Percentiles rank a stretch among this genome's conserved stretches.
Conservation (phyloP, 2,888 invertebrate genomes). For the Criorhina ranunculi region DNA sequence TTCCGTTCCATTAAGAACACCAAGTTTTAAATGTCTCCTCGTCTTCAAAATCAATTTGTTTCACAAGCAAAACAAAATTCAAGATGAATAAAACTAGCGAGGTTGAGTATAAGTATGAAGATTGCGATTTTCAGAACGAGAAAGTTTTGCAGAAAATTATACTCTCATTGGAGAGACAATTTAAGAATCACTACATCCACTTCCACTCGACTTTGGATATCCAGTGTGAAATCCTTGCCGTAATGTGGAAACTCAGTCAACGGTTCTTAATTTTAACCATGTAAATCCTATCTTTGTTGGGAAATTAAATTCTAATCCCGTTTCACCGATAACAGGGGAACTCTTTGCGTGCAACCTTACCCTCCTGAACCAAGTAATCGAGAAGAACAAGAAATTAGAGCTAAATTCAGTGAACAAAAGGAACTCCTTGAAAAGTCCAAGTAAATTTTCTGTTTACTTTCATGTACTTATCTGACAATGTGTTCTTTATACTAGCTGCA, state of each 20-base stretch:
- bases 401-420: constrained; percentile 25
- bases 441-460: constrained; percentile 17
- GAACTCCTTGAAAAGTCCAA: constrained; percentile 2
- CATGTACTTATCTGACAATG: neutral
- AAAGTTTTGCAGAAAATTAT: constrained; percentile 15
- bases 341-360: constrained; percentile 43
- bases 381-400: constrained; percentile 10
- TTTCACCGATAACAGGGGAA: constrained; percentile 31
- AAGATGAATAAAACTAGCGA: neutral
- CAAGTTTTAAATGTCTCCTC: constrained; percentile 2
- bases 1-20: neutral
- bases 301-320: neutral
- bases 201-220: neutral
- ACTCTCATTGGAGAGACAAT: neutral
- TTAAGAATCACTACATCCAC: constrained; percentile 19
- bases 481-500: constrained; percentile 9
- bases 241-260: constrained; percentile 39
- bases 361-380: constrained; percentile 18
- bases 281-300: neutral
- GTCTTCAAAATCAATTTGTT: constrained; percentile 17
- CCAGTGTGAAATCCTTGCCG: constrained; percentile 29
- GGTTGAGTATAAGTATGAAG: too few relatives aligned
- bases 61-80: neutral
- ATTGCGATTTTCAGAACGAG: constrained; percentile 13
- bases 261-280: constrained; percentile 53